Base-by-base conservation (phyloP, 2,797 vertebrate genomes). In the Xiphophorus birchmanni region DNA sequence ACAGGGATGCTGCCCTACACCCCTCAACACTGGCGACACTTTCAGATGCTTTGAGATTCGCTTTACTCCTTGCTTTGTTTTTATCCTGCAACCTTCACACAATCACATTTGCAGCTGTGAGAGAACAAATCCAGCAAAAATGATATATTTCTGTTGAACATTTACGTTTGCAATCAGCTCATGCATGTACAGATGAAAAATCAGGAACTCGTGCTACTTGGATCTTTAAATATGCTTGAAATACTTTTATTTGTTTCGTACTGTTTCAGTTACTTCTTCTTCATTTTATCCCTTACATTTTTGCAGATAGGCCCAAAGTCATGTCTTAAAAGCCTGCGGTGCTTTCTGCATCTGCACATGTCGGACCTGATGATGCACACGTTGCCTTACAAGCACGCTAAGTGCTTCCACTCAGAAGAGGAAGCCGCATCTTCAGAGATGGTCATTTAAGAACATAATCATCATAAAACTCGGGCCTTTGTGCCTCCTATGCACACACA, bases 381-480 rank as follows among this genome's bases (percentile, higher is more conserved):
- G 32, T 13, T 32, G 60, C 50, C 10, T 65, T n/a, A 78, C 37
- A 42, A 52, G 76, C 44, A 48, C 21, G 32, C 42, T 37, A 17
- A 40, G 48, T 42, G 65, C 13, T 65, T 60, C 29, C 32, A 54
- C 32, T 35, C 29, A 63, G 82, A 8, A n/a, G 72, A 73, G n/a
- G 29, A 13, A 29, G 58, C 42, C 1, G 32, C 18, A 15, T 44
- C 47, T 73, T 50, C 1, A 47, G 21, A 65, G 48, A 48, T n/a
- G 48, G 17, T 76, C 44, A 42, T 7, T 23, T 18, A 45, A 58
- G 32, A 78, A 56, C 4, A n/a, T 63, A 32, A 56, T 76, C 1
- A 54, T 56, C 29, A 74, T 65, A 72, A 79, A 72, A 75, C 21
- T 42, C 44, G 9, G 71, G 26, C 17, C 44, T 58, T 79, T 69